Percentiles rank a stretch among this genome's conserved stretches.
These are phyloP conservation scores for Ciconia maguari DNA, from an alignment of 2,113 vertebrate species.

Conservation along the genomic window DNA sequence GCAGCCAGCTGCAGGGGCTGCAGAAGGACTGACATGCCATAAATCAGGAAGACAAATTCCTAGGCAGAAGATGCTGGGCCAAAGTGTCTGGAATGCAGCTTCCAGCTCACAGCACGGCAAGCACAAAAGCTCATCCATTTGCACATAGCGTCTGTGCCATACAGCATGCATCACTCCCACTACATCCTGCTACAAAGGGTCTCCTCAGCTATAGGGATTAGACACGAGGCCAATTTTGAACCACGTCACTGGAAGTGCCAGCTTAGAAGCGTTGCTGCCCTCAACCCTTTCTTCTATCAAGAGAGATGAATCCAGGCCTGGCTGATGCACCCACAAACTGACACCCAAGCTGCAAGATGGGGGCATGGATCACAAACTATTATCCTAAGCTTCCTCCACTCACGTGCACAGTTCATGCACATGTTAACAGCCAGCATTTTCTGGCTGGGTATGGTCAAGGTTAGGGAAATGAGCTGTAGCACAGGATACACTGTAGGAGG, in stretches of 20 bases:
- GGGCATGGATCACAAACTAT: not conserved
- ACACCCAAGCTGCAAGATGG: not conserved
- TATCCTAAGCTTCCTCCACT: not conserved
- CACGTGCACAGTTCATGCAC: constrained; percentile 28
- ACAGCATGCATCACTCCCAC: not conserved
- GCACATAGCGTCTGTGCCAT: not conserved
- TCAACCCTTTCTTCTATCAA: not conserved
- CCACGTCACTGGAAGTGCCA: not conserved
- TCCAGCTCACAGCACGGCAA: not conserved
- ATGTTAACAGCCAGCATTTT: not conserved
- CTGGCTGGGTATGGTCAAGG: not conserved
- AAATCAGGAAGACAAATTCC: constrained; percentile 23
- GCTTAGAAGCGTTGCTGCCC: not conserved
- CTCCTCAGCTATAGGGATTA: not conserved
- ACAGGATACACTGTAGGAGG: not conserved
- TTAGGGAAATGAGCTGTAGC: constrained; percentile 41
- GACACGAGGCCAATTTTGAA: not conserved
- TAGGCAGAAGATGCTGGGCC: not conserved
- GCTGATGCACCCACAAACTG: not conserved
- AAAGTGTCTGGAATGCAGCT: constrained; percentile 4
- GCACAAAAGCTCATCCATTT: constrained; percentile 13
- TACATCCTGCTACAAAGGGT: not conserved
- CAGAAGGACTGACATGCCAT: not conserved
- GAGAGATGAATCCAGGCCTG: not conserved
- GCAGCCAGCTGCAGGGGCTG: constrained; percentile 18